phyloP scores from a whole-genome alignment of 2,888 invertebrate species.

The Fragum sueziense region DNA sequence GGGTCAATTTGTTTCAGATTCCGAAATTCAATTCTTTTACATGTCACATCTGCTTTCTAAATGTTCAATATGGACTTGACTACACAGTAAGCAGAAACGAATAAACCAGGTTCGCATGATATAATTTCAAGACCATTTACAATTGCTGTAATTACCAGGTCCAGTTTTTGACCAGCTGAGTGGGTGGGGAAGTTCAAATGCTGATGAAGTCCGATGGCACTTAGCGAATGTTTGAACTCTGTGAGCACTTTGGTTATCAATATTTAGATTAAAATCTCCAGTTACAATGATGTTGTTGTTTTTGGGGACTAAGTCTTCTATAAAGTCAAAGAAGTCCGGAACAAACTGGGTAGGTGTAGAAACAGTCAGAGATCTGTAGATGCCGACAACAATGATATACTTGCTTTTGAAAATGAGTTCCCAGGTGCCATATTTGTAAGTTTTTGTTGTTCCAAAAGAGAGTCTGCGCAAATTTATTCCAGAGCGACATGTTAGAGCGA shows the following conservation, averaged over 20 bases:
- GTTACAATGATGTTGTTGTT: neutral
- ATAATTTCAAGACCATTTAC: constrained; percentile 19
- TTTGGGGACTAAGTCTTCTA: constrained; percentile 7
- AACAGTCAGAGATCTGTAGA: constrained; percentile 37
- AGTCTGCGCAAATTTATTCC: constrained; percentile 14
- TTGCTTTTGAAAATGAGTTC: neutral
- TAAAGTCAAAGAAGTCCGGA: constrained; percentile 25
- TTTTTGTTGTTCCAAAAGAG: neutral
- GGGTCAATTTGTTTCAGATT: neutral
- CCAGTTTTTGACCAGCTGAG: neutral
- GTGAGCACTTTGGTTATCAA: neutral
- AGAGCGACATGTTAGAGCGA: constrained; percentile 15
- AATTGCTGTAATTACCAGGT: constrained; percentile 22
- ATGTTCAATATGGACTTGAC: constrained; percentile 8
- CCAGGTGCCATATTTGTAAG: constrained; percentile 23
- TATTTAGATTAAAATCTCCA: constrained; percentile 12
- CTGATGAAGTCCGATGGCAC: constrained; percentile 22
- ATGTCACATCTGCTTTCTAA: neutral
- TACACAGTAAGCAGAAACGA: constrained; percentile 21
- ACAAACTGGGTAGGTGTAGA: constrained; percentile 30
- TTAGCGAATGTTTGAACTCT: constrained; percentile 22
- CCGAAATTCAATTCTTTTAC: neutral
- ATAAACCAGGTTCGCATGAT: constrained; percentile 15
- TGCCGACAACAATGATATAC: constrained; percentile 24
- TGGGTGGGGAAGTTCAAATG: constrained; percentile 26